A percentile compares a stretch with the other conserved stretches of the same genome.
These are phyloP conservation scores for Acropternis orthonyx DNA, from an alignment of 2,797 vertebrate genomes.

Conservation along the genomic window DNA sequence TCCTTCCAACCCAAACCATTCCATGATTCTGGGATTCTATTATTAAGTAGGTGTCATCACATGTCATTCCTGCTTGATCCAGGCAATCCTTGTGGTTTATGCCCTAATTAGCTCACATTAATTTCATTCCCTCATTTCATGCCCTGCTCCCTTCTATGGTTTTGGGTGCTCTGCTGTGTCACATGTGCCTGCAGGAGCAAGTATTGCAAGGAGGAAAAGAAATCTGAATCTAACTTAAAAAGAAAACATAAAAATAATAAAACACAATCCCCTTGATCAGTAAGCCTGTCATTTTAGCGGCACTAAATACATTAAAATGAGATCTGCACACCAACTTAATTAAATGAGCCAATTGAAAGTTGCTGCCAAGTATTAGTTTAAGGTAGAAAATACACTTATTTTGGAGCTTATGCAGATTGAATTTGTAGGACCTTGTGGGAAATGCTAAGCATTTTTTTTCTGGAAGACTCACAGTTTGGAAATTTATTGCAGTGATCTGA, in stretches of 20 bases:
- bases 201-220: not conserved
- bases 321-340: constrained; percentile 51
- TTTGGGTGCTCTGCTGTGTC: not conserved
- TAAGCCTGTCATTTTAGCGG: constrained; percentile 15
- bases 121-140: not conserved
- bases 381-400: constrained; percentile 65
- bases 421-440: constrained; percentile 56
- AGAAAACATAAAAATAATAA: constrained; percentile 15
- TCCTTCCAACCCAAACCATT: not conserved
- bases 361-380: constrained; percentile 62
- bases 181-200: not conserved
- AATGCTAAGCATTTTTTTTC: not conserved
- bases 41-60: not conserved
- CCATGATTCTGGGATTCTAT: not conserved
- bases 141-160: not conserved
- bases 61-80: not conserved
- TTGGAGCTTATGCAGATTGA: constrained; percentile 66
- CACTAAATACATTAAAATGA: constrained; percentile 18
- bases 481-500: constrained; percentile 48
- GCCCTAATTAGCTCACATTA: not conserved
- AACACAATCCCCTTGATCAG: constrained; percentile 32
- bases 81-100: not conserved
- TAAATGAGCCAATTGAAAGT: constrained; percentile 59
- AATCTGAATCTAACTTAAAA: not conserved
- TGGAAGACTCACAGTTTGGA: constrained; percentile 21